phyloP scores from a whole-genome alignment of 2,888 invertebrate genomes.

The Meiosimyza platycephala region DNA sequence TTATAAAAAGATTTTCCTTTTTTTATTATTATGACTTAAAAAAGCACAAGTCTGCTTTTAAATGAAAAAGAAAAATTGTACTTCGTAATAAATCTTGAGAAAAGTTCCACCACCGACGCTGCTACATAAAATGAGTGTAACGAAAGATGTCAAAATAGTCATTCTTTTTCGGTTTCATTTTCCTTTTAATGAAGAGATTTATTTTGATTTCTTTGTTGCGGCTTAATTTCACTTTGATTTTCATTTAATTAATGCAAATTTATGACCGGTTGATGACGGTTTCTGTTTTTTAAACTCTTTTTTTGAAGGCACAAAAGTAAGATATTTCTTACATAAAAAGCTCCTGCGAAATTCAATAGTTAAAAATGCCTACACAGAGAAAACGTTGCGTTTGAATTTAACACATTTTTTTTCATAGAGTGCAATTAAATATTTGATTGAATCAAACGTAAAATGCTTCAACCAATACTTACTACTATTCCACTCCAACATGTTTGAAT shows the following conservation, averaged over 20 bases:
- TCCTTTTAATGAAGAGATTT: constrained; percentile 39
- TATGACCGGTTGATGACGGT: constrained; percentile 27
- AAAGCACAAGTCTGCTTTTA: constrained; percentile 17
- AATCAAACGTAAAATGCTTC: too few relatives aligned
- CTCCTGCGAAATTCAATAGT: too few relatives aligned
- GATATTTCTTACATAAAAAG: too few relatives aligned
- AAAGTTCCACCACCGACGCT: not conserved
- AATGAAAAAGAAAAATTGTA: constrained; percentile 5
- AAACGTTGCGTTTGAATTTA: too few relatives aligned
- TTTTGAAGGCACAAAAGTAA: not conserved
- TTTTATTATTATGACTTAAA: constrained; percentile 25
- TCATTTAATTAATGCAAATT: constrained; percentile 38
- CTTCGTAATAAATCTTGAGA: constrained; percentile 35
- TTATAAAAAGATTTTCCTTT: constrained; percentile 34
- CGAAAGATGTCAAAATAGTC: constrained; percentile 33
- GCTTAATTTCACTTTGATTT: constrained; percentile 31
- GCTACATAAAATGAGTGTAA: constrained; percentile 2
- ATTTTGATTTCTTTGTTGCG: constrained; percentile 21
- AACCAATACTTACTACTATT: too few relatives aligned
- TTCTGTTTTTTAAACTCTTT: not conserved
- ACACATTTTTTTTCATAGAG: too few relatives aligned
- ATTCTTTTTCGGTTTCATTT: constrained; percentile 25
- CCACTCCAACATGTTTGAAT: too few relatives aligned
- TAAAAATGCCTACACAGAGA: too few relatives aligned
- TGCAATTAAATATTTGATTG: too few relatives aligned